phyloP scores from a whole-genome alignment of 53 echinoderm and acorn worm species.

The Echinometra lucunter region DNA sequence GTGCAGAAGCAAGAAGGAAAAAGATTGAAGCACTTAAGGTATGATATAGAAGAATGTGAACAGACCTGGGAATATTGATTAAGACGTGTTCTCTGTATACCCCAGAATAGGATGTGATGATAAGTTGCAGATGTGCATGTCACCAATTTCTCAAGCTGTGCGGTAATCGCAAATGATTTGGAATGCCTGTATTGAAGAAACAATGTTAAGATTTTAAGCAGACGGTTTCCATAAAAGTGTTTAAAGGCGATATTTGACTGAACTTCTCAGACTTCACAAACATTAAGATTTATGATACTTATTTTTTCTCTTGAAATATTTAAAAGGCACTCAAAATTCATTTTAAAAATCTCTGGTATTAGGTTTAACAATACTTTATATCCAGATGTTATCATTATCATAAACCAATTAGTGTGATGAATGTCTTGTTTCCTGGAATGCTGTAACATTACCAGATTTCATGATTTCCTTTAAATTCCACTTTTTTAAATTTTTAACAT shows the following conservation, averaged over 20 bases:
- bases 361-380: too few relatives aligned
- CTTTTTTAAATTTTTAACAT: too few relatives aligned
- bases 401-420: too few relatives aligned
- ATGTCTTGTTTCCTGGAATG: too few relatives aligned
- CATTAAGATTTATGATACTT: too few relatives aligned
- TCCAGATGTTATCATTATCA: too few relatives aligned
- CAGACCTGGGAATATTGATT: background rate
- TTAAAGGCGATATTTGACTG: background rate
- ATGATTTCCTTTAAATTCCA: too few relatives aligned
- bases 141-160: background rate
- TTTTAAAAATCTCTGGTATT: too few relatives aligned
- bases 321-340: too few relatives aligned
- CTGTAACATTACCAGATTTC: too few relatives aligned
- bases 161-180: background rate
- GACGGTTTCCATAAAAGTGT: background rate
- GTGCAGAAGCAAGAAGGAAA: constrained; percentile 87
- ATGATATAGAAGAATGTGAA: background rate
- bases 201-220: background rate
- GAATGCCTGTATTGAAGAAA: background rate
- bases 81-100: background rate
- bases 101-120: background rate
- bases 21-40: constrained; percentile 98
- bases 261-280: background rate
- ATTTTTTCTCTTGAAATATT: too few relatives aligned
- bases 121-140: background rate